phyloP scores from a whole-genome alignment of 2,113 vertebrate genomes.

The Rynchops niger region DNA sequence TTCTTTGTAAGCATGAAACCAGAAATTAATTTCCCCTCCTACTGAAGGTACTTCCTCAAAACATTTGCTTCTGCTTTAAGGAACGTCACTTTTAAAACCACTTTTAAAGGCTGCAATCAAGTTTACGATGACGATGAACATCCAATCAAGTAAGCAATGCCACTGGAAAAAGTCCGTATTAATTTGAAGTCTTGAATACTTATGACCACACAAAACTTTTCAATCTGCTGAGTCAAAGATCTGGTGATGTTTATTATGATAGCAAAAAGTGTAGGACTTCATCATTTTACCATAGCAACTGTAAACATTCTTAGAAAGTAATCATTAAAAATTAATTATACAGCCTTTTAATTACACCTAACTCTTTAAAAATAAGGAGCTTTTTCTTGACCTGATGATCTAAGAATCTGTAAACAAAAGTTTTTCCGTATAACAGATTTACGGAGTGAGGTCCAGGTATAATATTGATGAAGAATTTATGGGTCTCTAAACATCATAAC shows the following conservation, averaged over 20 bases:
- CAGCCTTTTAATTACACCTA: neutral
- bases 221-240: neutral
- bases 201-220: neutral
- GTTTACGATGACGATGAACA: neutral
- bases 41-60: neutral
- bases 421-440: neutral
- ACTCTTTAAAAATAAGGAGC: neutral
- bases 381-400: neutral
- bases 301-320: neutral
- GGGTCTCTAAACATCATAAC: neutral
- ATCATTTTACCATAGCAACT: neutral
- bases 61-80: neutral
- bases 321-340: neutral
- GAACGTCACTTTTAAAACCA: neutral
- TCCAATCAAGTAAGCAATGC: neutral
- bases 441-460: neutral
- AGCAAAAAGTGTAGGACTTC: neutral
- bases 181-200: neutral
- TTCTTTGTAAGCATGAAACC: neutral
- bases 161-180: neutral
- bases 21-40: neutral
- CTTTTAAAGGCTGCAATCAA: neutral
- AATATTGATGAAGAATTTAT: neutral
- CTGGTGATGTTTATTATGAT: neutral
- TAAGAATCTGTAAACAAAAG: neutral